Evolutionary conservation across 2,113 vertebrate species (phyloP), one percentile per base, ranked within the genome.

Genomic region (Propithecus coquereli): DNA sequence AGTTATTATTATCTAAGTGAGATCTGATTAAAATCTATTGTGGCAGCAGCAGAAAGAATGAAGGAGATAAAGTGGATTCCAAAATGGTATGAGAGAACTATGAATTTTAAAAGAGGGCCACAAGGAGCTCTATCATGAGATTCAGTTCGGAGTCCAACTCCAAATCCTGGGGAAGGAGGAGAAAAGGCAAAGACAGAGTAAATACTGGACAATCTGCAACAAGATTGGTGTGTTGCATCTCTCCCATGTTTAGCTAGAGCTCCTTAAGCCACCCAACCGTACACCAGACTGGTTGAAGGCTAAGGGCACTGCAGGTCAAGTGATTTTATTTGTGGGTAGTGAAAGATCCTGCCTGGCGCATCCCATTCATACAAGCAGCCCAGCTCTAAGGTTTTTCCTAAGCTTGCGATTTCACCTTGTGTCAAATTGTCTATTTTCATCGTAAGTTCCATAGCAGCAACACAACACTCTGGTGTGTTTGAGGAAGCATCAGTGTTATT

Each of bases 151-250:
- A 52, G 10, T 83, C 54, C 17, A 50, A 70, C 32, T 73, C 47
- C 45, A 68, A n/a, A 18, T 73, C 6, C 61, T 57, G 5, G 45
- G 74, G 54, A 77, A 52, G 37, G 8, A 20, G 6, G 12, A 18
- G 2, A 27, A 52, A 45, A 37, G 23, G 9, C 13, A 8, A 30
- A 86, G 8, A 34, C 23, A 32, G 50, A 71, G 22, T 11, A n/a
- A 27, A 22, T 12, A 0, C 32, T 89, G 25, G 14, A 17, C 16
- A 8, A 2, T 32, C 11, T 0, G 10, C 54, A 14, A 17, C 2
- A 12, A 1, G 18, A 34, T 1, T 18, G 50, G 5, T 2, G 0
- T 47, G 32, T 1, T 12, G 5, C 10, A 11, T 37, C 18, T 32
- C 37, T 43, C 37, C 6, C 5, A 2, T 18, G 43, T 37, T 27